Conservation (phyloP, 2,113 vertebrate species). For the Carlito syrichta region DNA sequence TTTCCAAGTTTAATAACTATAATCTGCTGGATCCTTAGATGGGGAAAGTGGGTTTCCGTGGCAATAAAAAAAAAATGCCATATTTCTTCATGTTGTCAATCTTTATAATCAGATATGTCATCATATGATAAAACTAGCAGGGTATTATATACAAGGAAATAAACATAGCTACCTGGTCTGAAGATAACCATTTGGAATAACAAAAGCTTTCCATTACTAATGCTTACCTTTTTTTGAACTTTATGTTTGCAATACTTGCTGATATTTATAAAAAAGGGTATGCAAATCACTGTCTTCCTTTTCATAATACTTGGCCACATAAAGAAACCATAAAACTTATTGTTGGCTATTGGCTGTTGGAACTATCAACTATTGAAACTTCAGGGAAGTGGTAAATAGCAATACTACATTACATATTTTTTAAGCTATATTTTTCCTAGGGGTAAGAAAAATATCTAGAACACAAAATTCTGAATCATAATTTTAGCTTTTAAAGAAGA, state of each 20-base stretch:
- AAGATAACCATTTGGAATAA: conserved; percentile 17
- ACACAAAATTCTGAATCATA: conserved; percentile 31
- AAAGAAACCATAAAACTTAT: conserved; percentile 40
- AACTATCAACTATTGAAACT: neutral
- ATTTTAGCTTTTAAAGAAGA: conserved; percentile 29
- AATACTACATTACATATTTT: neutral
- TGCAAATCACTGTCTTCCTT: neutral
- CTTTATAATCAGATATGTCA: neutral
- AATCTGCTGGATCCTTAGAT: neutral
- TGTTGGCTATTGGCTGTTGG: no score
- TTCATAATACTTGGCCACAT: neutral
- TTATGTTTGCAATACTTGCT: conserved; percentile 7
- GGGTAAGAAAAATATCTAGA: neutral
- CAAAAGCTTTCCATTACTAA: conserved; percentile 7
- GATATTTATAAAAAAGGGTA: conserved; percentile 8
- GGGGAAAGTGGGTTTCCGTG: neutral
- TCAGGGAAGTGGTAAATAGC: neutral
- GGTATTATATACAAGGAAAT: neutral
- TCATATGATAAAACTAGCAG: neutral
- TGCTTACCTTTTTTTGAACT: neutral
- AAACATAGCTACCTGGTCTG: neutral
- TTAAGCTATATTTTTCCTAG: neutral
- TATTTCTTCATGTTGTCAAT: neutral
- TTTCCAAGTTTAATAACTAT: conserved; percentile 22
- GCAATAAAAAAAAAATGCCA: neutral